Conservation (phyloP, 2,888 invertebrate species). For the Campoplex capitator region DNA sequence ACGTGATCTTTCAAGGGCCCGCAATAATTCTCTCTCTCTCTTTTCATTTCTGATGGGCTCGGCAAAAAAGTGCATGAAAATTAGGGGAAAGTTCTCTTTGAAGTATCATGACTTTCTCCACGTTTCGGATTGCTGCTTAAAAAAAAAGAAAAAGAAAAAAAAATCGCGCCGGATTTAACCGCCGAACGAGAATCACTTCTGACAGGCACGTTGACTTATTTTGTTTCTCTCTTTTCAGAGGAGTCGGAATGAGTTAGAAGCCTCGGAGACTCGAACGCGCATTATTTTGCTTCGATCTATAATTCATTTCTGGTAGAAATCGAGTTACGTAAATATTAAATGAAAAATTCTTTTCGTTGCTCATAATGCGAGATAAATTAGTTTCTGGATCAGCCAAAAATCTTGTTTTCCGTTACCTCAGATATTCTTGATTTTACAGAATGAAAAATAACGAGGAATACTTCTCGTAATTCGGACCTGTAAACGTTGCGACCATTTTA, state of each 20-base stretch:
- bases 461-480: background rate
- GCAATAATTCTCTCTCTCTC: background rate
- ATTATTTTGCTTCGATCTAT: background rate
- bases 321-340: background rate
- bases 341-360: background rate
- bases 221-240: background rate
- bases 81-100: slow-evolving; percentile 13
- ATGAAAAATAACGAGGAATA: background rate
- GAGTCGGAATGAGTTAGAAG: background rate
- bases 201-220: background rate
- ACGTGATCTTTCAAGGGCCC: slow-evolving; percentile 14
- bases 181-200: background rate
- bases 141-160: background rate
- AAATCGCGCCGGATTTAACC: background rate
- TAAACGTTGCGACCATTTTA: background rate
- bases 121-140: slow-evolving; percentile 5
- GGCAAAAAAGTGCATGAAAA: slow-evolving; percentile 14
- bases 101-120: slow-evolving; percentile 5
- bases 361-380: too few relatives aligned
- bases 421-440: too few relatives aligned
- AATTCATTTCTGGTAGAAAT: background rate
- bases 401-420: too few relatives aligned
- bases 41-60: background rate
- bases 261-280: background rate
- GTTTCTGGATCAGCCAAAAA: too few relatives aligned